Percentiles rank a stretch among this genome's conserved stretches.
phyloP scores from a whole-genome alignment of 1,140 invertebrate species.

The Drosophila pachea region DNA sequence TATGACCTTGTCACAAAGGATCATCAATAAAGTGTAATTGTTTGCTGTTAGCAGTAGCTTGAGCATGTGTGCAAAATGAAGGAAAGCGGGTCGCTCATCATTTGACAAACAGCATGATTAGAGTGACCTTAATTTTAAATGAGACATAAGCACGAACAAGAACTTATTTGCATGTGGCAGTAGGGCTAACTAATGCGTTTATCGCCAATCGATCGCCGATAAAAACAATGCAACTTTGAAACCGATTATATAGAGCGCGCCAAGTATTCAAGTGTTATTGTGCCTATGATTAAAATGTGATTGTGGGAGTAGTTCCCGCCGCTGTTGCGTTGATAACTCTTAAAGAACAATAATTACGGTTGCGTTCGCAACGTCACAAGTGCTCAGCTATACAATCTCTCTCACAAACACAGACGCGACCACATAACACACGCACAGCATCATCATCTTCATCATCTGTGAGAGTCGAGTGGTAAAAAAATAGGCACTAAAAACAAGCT shows the following conservation, averaged over 20 bases:
- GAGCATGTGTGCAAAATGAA: background rate
- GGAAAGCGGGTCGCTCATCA: constrained; percentile 4
- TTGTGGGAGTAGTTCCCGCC: constrained; percentile 22
- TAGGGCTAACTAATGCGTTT: constrained; percentile 16
- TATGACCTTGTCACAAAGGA: constrained; percentile 41
- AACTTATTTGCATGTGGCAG: constrained; percentile 46
- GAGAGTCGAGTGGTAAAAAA: constrained; percentile 19
- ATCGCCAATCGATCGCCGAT: constrained; percentile 42
- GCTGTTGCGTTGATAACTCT: constrained; percentile 8
- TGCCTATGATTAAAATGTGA: constrained; percentile 25
- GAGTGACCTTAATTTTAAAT: constrained; percentile 48
- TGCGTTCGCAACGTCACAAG: constrained; percentile 10
- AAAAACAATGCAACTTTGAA: constrained; percentile 11
- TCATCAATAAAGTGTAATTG: constrained; percentile 7
- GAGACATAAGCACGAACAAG: constrained; percentile 37
- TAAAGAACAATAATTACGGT: constrained; percentile 10
- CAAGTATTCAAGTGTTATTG: constrained; percentile 29
- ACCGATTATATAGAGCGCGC: constrained; percentile 20
- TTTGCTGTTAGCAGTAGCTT: background rate
- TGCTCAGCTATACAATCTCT: background rate
- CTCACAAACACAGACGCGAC: constrained; percentile 20
- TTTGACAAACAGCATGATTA: constrained; percentile 36
- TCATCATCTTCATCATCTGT: constrained; percentile 25
- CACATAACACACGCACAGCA: constrained; percentile 13
- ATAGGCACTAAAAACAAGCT: constrained; percentile 19